A percentile compares a stretch with the other conserved stretches of the same genome.
Evolutionary conservation across 2,113 vertebrate genomes (phyloP).

Genomic region (Scolopax mira): DNA sequence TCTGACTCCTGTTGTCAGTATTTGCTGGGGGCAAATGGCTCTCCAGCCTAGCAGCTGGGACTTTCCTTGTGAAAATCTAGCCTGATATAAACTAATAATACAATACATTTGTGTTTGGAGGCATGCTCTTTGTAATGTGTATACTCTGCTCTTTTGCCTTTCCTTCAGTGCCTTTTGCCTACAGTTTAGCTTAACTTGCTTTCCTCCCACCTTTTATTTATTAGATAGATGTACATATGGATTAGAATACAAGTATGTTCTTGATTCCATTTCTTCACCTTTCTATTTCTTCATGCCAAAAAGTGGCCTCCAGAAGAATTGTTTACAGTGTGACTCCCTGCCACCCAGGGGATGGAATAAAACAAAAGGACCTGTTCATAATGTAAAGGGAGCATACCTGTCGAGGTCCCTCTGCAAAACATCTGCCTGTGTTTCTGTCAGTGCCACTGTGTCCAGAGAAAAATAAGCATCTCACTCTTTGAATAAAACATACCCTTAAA

Average conservation of each 20-base stretch:
- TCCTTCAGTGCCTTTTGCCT: background rate
- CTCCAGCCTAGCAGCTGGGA: background rate
- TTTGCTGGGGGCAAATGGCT: background rate
- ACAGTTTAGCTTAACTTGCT: background rate
- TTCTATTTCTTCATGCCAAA: background rate
- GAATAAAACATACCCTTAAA: conserved; percentile 69
- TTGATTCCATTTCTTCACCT: background rate
- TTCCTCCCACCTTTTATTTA: background rate
- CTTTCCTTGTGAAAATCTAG: background rate
- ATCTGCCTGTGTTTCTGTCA: conserved; percentile 5
- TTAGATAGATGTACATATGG: background rate
- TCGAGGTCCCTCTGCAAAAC: background rate
- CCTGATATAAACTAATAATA: background rate
- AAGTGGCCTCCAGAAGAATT: background rate
- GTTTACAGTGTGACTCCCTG: background rate
- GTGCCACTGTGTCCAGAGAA: conserved; percentile 22
- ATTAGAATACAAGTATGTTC: background rate
- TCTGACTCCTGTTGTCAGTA: background rate
- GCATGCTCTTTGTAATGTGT: background rate
- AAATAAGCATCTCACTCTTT: conserved; percentile 37
- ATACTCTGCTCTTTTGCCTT: background rate
- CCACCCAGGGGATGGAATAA: background rate
- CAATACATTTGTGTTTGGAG: background rate
- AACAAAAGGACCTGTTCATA: background rate
- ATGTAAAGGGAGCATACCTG: conserved; percentile 12